Evolutionary conservation across 1,140 invertebrate species (phyloP), one percentile per base, ranked within the genome.

Genomic region (Nomia melanderi): DNA sequence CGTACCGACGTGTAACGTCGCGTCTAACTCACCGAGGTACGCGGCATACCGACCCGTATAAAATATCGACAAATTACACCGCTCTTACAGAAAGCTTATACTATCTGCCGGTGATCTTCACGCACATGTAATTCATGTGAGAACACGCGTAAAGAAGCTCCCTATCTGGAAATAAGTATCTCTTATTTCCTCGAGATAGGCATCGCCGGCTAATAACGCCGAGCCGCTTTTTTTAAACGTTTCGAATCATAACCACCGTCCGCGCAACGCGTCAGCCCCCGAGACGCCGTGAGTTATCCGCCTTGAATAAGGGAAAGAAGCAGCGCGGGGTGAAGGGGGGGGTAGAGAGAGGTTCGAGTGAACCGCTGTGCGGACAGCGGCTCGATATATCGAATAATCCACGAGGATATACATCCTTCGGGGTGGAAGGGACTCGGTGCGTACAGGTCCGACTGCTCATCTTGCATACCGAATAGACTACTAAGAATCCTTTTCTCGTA

Each of bases 381-480:
- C 41, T 44, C 63, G 53, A 59, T 67, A 69, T 27, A 66, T 57
- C 72, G 73, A 84, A 72, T 76, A 63, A 78, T 84, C 64, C 64
- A 59, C 70, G 56, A 77, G 82, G 78, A 81, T 75, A 84, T 73
- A 59, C 78, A 78, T 82, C 71, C 71, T 72, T 74, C 29, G 47
- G 63, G 57, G 57, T 64, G 74, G 71, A 73, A 73, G 81, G 82
- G 86, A 71, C 70, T 14, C 83, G 77, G 75, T 78, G 75, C 70
- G 78, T 86, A 83, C 83, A 81, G 82, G 83, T 66, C 80, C 73
- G 81, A 69, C 78, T 79, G 83, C 71, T 59, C 73, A 86, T 87
- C 86, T 79, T 84, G 87, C 81, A 88, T 88, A 87, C 85, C 75
- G 86, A 87, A 77, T 86, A 80, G 79, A 86, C 84, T 88, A 88